Evolutionary conservation across 53 echinoderm and acorn worm genomes (phyloP).

Genomic region (Paelopatides confundens): DNA sequence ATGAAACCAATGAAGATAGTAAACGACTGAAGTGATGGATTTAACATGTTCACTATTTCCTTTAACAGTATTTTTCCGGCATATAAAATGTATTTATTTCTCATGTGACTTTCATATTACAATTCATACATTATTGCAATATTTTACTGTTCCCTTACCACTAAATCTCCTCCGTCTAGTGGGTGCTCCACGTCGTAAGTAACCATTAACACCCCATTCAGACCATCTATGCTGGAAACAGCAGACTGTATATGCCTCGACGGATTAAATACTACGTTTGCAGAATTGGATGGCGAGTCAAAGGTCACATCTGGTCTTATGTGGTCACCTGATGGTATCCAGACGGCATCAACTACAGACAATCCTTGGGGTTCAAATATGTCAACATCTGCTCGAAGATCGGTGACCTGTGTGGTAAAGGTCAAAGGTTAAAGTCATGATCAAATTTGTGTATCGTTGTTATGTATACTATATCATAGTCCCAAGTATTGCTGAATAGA

Average conservation of each 20-base stretch:
- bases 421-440: neutral
- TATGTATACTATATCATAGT: too few species aligned
- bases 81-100: too few species aligned
- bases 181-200: constrained; percentile 88
- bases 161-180: constrained; percentile 78
- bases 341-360: constrained; percentile 61
- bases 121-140: too few species aligned
- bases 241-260: constrained; percentile 50
- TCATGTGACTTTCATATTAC: too few species aligned
- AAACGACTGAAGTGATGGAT: too few species aligned
- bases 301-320: constrained; percentile 13
- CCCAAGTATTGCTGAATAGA: too few species aligned
- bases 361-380: constrained; percentile 88
- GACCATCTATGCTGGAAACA: constrained; percentile 46
- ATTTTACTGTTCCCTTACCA: constrained; percentile 53
- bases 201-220: constrained; percentile 80
- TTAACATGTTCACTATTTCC: too few species aligned
- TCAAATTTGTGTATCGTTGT: too few species aligned
- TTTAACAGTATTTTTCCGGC: too few species aligned
- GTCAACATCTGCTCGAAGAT: constrained; percentile 62
- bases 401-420: constrained; percentile 21
- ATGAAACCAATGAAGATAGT: too few species aligned
- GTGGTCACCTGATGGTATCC: constrained; percentile 35
- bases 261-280: constrained; percentile 63
- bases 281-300: constrained; percentile 32